Base-by-base conservation (phyloP, 2,113 vertebrate species). In the Phalacrocorax brasilianus region DNA sequence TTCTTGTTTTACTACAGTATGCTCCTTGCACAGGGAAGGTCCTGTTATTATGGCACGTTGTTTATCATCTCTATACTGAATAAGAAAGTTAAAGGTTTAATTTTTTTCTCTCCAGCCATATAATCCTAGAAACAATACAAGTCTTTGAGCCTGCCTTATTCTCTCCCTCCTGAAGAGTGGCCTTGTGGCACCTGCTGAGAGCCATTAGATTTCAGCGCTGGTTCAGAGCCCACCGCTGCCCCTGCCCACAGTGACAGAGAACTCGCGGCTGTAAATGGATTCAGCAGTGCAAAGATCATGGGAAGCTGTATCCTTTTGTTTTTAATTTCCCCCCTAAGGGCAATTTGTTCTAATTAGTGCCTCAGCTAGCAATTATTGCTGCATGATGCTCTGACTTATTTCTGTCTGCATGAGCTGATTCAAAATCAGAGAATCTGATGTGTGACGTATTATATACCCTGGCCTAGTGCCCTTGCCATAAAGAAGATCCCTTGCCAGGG, bases 371-470 rank as follows among this genome's bases (percentile, higher is more conserved):
- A 95, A 88, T 96, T 96, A 92, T 42, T 96, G 67, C 74, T 91
- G 67, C 92, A 96, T 93, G 96, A 94, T 85, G 53, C 80, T 94
- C 73, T 93, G 81, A 97, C 95, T 98, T 85, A 88, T 79, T 97
- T 76, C 63, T 79, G 18, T 76, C 87, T 95, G 59, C 80, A 72
- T 58, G 70, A 89, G 92, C 79, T 96, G 95, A 97, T 56, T 94
- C 73, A 88, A 95, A 96, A 91, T 61, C 84, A 86, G 88, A 89
- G 84, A 93, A 85, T 85, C 71, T 95, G 91, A 80, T 14, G 7
- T 59, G 91, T 96, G 86, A 95, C 3, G 16, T 87, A 92, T 92
- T 80, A 90, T 40, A 93, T 58, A 95, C 55, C 74, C 83, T 92
- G 87, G 67, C 61, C 91, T 81, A 71, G 59, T 85, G 58, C 68